Conservation (phyloP, 2,888 invertebrate genomes). For the Hyalella azteca region DNA sequence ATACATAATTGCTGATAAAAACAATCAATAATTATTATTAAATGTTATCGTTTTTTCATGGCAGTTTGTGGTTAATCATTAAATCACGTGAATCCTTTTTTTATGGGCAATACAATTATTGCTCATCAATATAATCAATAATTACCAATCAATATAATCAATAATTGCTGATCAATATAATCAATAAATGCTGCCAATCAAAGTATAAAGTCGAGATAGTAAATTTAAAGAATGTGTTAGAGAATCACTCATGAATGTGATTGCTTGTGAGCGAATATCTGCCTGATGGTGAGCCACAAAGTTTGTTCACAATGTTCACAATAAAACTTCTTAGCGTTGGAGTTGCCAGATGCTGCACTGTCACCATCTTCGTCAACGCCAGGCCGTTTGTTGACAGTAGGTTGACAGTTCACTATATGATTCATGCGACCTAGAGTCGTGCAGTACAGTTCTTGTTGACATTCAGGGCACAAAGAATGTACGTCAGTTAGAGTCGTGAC, state of each 20-base stretch:
- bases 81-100: background rate
- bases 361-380: conserved; percentile 47
- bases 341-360: conserved; percentile 61
- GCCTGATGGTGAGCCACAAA: conserved; percentile 77
- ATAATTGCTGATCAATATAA: background rate
- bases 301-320: conserved; percentile 76
- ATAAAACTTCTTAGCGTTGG: conserved; percentile 68
- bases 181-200: background rate
- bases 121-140: background rate
- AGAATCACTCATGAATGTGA: background rate
- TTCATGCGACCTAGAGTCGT: conserved; percentile 75
- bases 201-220: background rate
- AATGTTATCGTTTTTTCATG: too few relatives aligned
- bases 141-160: background rate
- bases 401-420: conserved; percentile 71
- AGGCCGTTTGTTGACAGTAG: background rate
- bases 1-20: too few relatives aligned
- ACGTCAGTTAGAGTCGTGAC: conserved; percentile 45
- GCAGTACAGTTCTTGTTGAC: conserved; percentile 70
- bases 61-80: background rate
- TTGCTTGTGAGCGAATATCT: conserved; percentile 81
- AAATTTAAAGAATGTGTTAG: background rate
- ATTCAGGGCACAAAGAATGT: conserved; percentile 72
- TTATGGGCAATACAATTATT: background rate
- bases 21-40: too few relatives aligned